Base-by-base conservation (phyloP, 2,113 vertebrate genomes). In the Girardinichthys multiradiatus region DNA sequence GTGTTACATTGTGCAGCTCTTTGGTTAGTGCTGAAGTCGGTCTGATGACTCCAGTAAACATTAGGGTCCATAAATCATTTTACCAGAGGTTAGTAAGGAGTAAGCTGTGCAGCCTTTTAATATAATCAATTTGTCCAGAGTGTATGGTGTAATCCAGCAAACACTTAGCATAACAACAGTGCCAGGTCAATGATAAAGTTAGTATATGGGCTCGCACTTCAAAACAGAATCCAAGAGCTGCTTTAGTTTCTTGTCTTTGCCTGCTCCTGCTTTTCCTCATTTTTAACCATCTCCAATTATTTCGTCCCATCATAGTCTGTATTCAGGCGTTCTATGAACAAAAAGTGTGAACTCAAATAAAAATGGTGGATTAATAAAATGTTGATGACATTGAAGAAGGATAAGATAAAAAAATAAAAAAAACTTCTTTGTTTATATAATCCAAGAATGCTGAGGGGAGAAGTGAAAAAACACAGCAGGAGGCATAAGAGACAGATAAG, bases 11-110 rank as follows among this genome's bases (percentile, higher is more conserved):
- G 35, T 35, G 35, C 35, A 67, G 54, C 35, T 68, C 70, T 57
- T 29, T 57, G 54, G 45, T 90, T 86, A 76, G 71, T 84, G 75
- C 77, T 60, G 19, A 64, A 64, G 37, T 31, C 67, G 58, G 21
- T 84, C 54, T 72, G 14, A 2, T 69, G 64, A 74, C 42, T 60
- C 17, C 59, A 72, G 27, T 15, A 68, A 80, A 82, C 81, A 71
- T 82, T 68, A 54, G 70, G 75, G 21, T 74, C 29, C 75, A 91
- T 91, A 80, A 89, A 88, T 91, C 65, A 88, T 80, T 63, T 78
- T 83, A 84, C 87, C 12, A 28, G 58, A 69, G 60, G 63, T 19
- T 45, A 26, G 57, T 79, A 30, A 69, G 76, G 73, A 77, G 64
- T 72, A 65, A 77, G 79, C 75, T 74, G 54, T 67, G 71, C 48